Evolutionary conservation across 2,888 invertebrate species (phyloP).

Genomic region (Cacoxenus indagator): DNA sequence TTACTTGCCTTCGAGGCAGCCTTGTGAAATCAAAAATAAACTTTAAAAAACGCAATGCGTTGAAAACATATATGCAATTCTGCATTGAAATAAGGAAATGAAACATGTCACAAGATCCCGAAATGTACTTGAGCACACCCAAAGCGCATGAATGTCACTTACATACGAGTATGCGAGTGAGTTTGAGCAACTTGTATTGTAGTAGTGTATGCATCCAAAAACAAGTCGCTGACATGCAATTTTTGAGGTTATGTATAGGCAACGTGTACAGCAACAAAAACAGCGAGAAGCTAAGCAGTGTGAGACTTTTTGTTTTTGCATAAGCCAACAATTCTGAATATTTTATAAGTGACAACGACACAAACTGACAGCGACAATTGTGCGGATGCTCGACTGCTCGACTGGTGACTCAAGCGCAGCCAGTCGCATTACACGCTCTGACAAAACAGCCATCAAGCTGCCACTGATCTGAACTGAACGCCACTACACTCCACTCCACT

Average conservation of each 20-base stretch:
- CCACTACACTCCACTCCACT: neutral
- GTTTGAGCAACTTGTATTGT: too few species aligned
- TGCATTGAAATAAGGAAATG: neutral
- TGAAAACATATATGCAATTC: neutral
- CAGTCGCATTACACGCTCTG: neutral
- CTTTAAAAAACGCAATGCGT: neutral
- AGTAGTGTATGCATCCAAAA: conserved; percentile 1
- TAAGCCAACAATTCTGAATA: neutral
- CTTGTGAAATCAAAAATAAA: neutral
- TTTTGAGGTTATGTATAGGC: conserved; percentile 46
- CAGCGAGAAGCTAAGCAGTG: conserved; percentile 16
- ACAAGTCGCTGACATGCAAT: conserved; percentile 9
- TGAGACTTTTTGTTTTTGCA: neutral
- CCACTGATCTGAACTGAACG: neutral
- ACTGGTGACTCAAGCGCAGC: neutral
- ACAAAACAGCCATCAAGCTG: neutral
- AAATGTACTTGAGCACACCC: conserved; percentile 30
- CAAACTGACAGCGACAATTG: neutral
- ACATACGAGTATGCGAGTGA: conserved; percentile 27
- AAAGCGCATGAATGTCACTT: conserved; percentile 43
- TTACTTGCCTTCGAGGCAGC: neutral
- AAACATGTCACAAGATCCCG: conserved; percentile 8
- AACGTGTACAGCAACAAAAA: conserved; percentile 32
- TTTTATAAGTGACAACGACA: conserved; percentile 18
- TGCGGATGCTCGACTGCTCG: too few species aligned